Base-by-base conservation (phyloP, 1,140 invertebrate species). In the Halotydeus destructor region DNA sequence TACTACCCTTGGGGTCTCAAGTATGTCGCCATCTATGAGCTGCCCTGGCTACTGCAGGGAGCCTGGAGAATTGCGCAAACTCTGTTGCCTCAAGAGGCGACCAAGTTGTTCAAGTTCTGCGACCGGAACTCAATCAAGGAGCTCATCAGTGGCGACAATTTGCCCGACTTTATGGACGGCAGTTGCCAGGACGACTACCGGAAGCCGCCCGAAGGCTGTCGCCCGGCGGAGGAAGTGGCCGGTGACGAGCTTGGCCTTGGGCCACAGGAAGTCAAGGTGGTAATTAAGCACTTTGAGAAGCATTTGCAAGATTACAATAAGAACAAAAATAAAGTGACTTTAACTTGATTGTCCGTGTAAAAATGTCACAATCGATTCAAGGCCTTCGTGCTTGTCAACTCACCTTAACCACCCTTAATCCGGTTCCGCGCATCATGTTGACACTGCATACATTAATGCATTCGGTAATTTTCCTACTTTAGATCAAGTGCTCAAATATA, bases 91-190 rank as follows among this genome's bases (percentile, higher is more conserved):
- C 18, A 19, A 11, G 21, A 48, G 4, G 16, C 22, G 11, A 16
- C 28, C 30, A 23, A 40, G 12, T 25, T 45, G 5, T 21, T 51
- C 16, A 48, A 39, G 30, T 51, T 51, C 45, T 37, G 38, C 23
- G 28, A 43, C 35, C 31, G 28, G n/a, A 40, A 49, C 18, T 40
- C 42, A 18, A 25, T 51, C 11, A 36, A 23, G n/a, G 35, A 46
- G 23, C 45, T 30, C 14, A 50, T 51, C 34, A 49, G 43, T 18
- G 6, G 14, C 25, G 31, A 49, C 31, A 34, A 27, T 5, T 22
- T 50, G 3, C 50, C 43, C n/a, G 32, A 52, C n/a, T 51, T 41
- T 42, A 18, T 51, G 30, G 46, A 43, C 18, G 49, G 49, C 4
- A 30, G 26, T 19, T 28, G 40, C 38, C n/a, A 33, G 12, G 19